phyloP scores from a whole-genome alignment of 2,113 vertebrate species.

The Aegotheles bennettii region DNA sequence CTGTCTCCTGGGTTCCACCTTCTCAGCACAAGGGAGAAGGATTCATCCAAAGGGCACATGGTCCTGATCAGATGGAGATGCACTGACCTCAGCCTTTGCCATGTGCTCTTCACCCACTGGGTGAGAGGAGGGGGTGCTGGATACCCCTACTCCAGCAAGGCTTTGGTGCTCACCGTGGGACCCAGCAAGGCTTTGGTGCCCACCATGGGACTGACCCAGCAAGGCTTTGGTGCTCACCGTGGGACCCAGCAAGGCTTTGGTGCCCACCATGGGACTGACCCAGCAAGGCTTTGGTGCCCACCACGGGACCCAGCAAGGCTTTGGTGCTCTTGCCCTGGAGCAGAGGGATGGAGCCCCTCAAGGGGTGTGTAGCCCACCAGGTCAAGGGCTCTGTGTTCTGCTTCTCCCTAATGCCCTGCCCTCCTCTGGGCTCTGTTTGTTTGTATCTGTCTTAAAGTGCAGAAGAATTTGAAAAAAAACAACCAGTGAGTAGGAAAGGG shows the following conservation, averaged over 20 bases:
- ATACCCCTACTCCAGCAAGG: fast-evolving
- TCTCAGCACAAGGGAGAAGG: background rate
- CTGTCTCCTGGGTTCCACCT: background rate
- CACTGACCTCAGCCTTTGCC: background rate
- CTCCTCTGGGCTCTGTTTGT: background rate
- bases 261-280: no score
- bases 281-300: background rate
- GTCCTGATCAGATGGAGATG: background rate
- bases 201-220: no score
- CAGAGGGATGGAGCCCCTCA: background rate
- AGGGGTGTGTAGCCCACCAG: background rate
- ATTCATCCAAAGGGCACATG: fast-evolving
- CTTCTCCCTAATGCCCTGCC: background rate
- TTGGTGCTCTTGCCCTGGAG: background rate
- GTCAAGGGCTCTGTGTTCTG: background rate
- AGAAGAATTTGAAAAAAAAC: background rate
- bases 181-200: background rate
- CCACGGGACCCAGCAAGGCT: background rate
- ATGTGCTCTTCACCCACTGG: fast-evolving
- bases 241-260: background rate
- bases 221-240: background rate
- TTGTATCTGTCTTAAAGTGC: background rate
- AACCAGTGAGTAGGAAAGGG: background rate
- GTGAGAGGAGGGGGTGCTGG: background rate
- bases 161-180: background rate